phyloP scores from a whole-genome alignment of 2,888 invertebrate genomes.

The Periphyllus acericola region DNA sequence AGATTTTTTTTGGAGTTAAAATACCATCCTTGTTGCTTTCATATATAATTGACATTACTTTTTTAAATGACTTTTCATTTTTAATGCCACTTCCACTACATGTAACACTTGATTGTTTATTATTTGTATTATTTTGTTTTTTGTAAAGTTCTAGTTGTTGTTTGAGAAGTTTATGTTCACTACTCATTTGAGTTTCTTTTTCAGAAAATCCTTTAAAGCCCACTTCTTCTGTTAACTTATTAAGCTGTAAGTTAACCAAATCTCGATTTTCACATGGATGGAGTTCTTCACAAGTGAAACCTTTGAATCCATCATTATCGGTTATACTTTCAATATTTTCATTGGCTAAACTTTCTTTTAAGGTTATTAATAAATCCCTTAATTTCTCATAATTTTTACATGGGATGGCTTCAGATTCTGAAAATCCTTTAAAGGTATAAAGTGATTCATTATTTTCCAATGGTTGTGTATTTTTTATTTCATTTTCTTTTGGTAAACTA shows the following conservation, averaged over 20 bases:
- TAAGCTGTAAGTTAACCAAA: background rate
- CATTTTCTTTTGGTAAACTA: background rate
- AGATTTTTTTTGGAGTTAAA: background rate
- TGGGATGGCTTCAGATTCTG: background rate
- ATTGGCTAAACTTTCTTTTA: background rate
- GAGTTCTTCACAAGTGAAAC: background rate
- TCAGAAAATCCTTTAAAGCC: conserved; percentile 35
- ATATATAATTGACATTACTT: conserved; percentile 26
- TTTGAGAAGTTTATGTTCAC: conserved; percentile 12
- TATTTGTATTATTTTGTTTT: background rate
- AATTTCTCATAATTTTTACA: conserved; percentile 33
- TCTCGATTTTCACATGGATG: background rate
- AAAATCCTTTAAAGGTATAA: conserved; percentile 42
- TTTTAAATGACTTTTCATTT: conserved; percentile 3
- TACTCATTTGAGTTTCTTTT: background rate
- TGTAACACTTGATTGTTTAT: background rate
- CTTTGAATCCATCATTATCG: conserved; percentile 32
- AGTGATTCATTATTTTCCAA: background rate
- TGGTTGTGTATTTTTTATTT: background rate
- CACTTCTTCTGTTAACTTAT: conserved; percentile 2
- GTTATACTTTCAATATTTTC: background rate
- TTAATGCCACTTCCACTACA: background rate
- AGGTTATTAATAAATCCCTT: background rate
- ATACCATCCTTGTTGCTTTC: conserved; percentile 6
- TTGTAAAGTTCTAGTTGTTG: conserved; percentile 9